Percentiles rank a stretch among this genome's conserved stretches.
Conservation (phyloP, 2,888 invertebrate species). For the Synanthedon vespiformis region DNA sequence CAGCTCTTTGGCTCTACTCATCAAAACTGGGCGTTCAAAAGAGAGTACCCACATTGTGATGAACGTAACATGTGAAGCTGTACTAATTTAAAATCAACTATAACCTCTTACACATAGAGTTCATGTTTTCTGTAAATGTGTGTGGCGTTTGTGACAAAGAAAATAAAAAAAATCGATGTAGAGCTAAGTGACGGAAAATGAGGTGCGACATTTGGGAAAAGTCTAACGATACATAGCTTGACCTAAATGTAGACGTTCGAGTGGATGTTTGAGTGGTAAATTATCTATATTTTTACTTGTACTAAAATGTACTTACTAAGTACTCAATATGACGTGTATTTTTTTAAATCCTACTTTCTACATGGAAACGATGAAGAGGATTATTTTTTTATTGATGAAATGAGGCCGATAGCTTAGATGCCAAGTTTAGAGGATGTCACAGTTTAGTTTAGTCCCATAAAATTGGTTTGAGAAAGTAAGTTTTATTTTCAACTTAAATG, state of each 20-base stretch:
- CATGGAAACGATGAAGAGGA: too few species aligned
- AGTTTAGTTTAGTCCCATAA: too few species aligned
- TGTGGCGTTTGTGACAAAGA: constrained; percentile 16
- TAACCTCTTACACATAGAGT: constrained; percentile 8
- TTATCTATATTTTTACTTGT: background rate
- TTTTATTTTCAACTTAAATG: too few species aligned
- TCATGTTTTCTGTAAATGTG: constrained; percentile 10
- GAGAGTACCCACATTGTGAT: constrained; percentile 12
- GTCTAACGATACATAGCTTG: constrained; percentile 41
- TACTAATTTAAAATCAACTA: background rate
- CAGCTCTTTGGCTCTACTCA: constrained; percentile 38
- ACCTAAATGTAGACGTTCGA: constrained; percentile 34
- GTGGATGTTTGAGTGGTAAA: too few species aligned
- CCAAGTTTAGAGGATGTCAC: too few species aligned
- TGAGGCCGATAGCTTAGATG: too few species aligned
- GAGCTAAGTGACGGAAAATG: constrained; percentile 50
- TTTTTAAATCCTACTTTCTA: too few species aligned
- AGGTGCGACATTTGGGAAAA: constrained; percentile 47
- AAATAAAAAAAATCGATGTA: constrained; percentile 18
- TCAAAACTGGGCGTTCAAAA: constrained; percentile 40
- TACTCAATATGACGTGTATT: too few species aligned
- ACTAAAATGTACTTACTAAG: too few species aligned
- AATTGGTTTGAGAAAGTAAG: too few species aligned
- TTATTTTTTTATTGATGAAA: too few species aligned
- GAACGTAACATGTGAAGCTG: background rate